These are phyloP conservation scores for Amblyjoppa fuscipennis DNA, from an alignment of 2,888 invertebrate genomes.

Conservation along the genomic window DNA sequence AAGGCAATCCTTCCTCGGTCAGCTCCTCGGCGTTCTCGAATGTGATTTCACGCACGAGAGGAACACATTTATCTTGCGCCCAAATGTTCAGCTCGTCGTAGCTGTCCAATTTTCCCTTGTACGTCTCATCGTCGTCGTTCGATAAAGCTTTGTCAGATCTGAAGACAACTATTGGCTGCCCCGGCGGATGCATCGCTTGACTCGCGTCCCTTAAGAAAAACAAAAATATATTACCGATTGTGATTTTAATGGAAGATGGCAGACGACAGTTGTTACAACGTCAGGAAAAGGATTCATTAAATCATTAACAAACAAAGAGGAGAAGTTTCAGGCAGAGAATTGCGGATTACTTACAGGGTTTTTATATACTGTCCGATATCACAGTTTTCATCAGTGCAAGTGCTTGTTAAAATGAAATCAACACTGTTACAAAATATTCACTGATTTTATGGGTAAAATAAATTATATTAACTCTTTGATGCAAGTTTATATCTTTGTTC, in stretches of 20 bases:
- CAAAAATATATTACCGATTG: not conserved
- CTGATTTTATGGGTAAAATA: not conserved
- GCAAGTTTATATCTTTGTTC: not conserved
- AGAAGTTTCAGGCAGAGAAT: slow-evolving; percentile 48
- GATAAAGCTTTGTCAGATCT: slow-evolving; percentile 92
- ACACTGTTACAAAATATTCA: slow-evolving; percentile 55
- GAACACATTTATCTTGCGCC: slow-evolving; percentile 97
- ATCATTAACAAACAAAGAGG: not conserved
- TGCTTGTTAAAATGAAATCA: slow-evolving; percentile 81
- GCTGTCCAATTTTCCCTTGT: slow-evolving; percentile 89
- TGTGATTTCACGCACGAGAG: slow-evolving; percentile 98
- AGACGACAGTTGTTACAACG: not conserved
- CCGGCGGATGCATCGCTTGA: slow-evolving; percentile 93
- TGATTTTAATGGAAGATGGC: not conserved
- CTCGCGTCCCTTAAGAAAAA: slow-evolving; percentile 87
- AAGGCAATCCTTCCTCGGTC: slow-evolving; percentile 99
- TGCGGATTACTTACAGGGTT: slow-evolving; percentile 80
- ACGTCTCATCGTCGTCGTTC: slow-evolving; percentile 94
- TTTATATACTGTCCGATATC: slow-evolving; percentile 82
- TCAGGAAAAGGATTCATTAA: not conserved
- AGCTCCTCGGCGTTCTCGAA: slow-evolving; percentile 99
- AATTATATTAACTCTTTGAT: not conserved
- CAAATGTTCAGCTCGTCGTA: slow-evolving; percentile 96
- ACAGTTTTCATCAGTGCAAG: slow-evolving; percentile 83
- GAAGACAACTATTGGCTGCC: slow-evolving; percentile 93